These are phyloP conservation scores for silkworm (Bombyx mori) DNA, from an alignment of 1,140 invertebrate genomes.

Conservation along the genomic window DNA sequence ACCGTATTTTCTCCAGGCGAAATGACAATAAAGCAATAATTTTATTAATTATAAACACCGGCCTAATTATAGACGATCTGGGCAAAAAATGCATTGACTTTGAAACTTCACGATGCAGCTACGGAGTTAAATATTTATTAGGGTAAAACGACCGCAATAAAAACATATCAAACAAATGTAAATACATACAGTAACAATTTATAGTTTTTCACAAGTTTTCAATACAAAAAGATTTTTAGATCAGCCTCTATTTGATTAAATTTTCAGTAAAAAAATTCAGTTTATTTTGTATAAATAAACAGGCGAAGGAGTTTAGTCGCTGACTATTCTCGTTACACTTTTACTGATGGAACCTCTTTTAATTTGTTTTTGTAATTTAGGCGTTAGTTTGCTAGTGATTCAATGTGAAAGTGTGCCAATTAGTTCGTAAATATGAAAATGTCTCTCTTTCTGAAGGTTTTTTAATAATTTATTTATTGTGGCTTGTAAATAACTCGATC, in stretches of 20 bases:
- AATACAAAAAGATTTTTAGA: background rate
- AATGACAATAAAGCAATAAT: background rate
- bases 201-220: constrained; percentile 9
- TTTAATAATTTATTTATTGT: constrained; percentile 39
- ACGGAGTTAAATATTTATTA: too few species aligned
- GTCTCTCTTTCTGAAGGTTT: constrained; percentile 20
- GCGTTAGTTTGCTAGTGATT: constrained; percentile 65
- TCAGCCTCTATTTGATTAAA: too few species aligned
- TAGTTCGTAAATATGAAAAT: constrained; percentile 42
- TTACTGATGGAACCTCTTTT: constrained; percentile 37
- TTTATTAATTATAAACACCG: too few species aligned
- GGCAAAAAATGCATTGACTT: too few species aligned
- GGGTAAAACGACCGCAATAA: constrained; percentile 26
- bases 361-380: constrained; percentile 44
- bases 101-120: too few species aligned
- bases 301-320: too few species aligned
- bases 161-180: constrained; percentile 39
- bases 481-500: constrained; percentile 28
- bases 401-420: constrained; percentile 69
- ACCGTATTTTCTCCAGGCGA: constrained; percentile 1
- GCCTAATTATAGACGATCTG: too few species aligned
- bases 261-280: too few species aligned
- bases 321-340: too few species aligned
- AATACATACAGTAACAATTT: constrained; percentile 14
- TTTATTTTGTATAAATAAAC: too few species aligned